Conservation (phyloP, 2,888 invertebrate genomes). For the Odontothrips loti region DNA sequence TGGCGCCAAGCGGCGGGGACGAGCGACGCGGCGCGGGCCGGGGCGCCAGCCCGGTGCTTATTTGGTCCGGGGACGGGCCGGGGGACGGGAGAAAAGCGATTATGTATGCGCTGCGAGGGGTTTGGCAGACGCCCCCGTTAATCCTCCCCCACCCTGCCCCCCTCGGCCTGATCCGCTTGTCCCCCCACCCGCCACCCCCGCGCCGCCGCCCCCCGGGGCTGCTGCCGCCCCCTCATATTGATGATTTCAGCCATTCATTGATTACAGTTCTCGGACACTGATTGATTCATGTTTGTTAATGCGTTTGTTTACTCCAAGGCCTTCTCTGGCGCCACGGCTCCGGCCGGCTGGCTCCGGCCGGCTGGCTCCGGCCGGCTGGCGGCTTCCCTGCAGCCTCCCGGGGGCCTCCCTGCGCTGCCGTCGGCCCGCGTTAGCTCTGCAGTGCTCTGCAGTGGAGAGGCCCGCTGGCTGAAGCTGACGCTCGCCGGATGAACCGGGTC, state of each 20-base stretch:
- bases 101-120: too few species aligned
- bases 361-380: not conserved
- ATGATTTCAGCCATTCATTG: not conserved
- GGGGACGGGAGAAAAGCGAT: too few species aligned
- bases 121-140: too few species aligned
- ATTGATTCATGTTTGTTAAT: constrained; percentile 21
- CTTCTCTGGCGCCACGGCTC: not conserved
- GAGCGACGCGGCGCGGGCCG: too few species aligned
- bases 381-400: not conserved
- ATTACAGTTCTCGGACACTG: constrained; percentile 16
- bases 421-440: too few species aligned
- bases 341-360: not conserved
- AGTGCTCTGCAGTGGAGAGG: too few species aligned
- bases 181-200: not conserved
- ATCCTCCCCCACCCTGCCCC: too few species aligned
- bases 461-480: not conserved
- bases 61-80: too few species aligned
- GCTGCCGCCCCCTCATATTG: not conserved
- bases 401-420: too few species aligned
- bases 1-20: too few species aligned
- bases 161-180: too few species aligned
- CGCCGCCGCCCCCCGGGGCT: not conserved
- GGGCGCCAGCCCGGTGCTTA: too few species aligned
- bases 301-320: not conserved
- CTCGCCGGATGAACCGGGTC: not conserved